Evolutionary conservation across 2,797 vertebrate species (phyloP).

Genomic region (Hypotaenidia philippensis): DNA sequence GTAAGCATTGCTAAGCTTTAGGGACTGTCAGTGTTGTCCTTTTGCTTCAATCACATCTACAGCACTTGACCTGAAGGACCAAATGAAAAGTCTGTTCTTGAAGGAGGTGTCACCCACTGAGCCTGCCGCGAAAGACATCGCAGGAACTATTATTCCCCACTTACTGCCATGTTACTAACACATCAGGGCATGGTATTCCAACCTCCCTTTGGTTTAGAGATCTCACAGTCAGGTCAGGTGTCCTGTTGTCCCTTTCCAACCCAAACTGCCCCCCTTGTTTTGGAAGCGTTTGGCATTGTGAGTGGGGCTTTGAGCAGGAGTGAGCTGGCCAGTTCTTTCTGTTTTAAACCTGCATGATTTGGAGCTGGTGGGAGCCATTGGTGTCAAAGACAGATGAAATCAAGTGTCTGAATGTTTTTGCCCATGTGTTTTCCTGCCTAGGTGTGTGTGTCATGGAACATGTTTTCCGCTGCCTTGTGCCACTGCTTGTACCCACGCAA

Average conservation of each 20-base stretch:
- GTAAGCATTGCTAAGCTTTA: not conserved
- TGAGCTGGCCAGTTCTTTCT: not conserved
- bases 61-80: conserved; percentile 81
- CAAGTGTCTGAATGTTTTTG: not conserved
- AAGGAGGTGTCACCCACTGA: not conserved
- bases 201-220: not conserved
- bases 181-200: not conserved
- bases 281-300: not conserved
- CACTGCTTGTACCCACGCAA: not conserved
- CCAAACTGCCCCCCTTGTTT: not conserved
- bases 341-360: not conserved
- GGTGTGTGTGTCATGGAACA: not conserved
- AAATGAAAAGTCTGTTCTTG: conserved; percentile 74
- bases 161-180: not conserved
- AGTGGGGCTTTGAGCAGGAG: not conserved
- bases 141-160: not conserved
- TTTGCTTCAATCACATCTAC: conserved; percentile 65
- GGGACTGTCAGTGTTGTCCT: not conserved
- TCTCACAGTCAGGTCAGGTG: not conserved
- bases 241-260: not conserved
- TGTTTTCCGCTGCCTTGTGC: not conserved
- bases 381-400: not conserved
- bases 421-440: not conserved
- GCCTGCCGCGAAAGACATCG: not conserved
- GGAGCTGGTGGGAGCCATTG: not conserved